phyloP scores from a whole-genome alignment of 2,888 invertebrate species.

The Acleris sparsana region DNA sequence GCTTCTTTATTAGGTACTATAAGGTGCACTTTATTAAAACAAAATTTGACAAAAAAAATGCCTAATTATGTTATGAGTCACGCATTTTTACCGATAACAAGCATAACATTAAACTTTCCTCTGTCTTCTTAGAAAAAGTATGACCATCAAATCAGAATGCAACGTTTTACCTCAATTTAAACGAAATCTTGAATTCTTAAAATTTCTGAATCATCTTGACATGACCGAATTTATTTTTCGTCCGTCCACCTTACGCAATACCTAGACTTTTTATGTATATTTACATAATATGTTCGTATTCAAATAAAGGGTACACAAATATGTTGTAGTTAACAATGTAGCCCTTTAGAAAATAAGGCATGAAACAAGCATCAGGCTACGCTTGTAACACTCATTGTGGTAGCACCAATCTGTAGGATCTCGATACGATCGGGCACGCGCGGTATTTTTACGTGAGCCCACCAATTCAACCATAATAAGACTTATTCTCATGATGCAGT shows the following conservation, averaged over 20 bases:
- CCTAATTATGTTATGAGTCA: constrained; percentile 23
- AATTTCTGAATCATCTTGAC: constrained; percentile 16
- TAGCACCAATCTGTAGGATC: constrained; percentile 52
- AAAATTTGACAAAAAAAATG: background rate
- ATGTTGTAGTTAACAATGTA: background rate
- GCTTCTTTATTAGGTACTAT: constrained; percentile 30
- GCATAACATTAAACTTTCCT: constrained; percentile 1
- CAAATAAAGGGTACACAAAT: background rate
- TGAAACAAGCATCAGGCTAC: constrained; percentile 4
- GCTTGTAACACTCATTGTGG: constrained; percentile 17
- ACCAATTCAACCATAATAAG: constrained; percentile 73
- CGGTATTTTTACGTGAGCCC: constrained; percentile 67
- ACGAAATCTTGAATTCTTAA: constrained; percentile 11
- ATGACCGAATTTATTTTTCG: background rate
- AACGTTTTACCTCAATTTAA: constrained; percentile 22
- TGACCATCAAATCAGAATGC: constrained; percentile 10
- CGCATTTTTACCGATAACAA: constrained; percentile 12
- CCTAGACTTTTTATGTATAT: background rate
- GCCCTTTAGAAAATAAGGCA: constrained; percentile 3
- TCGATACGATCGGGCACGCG: constrained; percentile 67
- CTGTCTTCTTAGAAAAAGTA: background rate
- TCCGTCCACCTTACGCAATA: background rate
- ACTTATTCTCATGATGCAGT: constrained; percentile 70
- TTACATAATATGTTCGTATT: too few relatives aligned
- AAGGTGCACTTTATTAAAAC: constrained; percentile 19